A percentile compares a stretch with the other conserved stretches of the same genome.
Conservation (phyloP, 2,113 vertebrate genomes). For the Dromaius novaehollandiae region DNA sequence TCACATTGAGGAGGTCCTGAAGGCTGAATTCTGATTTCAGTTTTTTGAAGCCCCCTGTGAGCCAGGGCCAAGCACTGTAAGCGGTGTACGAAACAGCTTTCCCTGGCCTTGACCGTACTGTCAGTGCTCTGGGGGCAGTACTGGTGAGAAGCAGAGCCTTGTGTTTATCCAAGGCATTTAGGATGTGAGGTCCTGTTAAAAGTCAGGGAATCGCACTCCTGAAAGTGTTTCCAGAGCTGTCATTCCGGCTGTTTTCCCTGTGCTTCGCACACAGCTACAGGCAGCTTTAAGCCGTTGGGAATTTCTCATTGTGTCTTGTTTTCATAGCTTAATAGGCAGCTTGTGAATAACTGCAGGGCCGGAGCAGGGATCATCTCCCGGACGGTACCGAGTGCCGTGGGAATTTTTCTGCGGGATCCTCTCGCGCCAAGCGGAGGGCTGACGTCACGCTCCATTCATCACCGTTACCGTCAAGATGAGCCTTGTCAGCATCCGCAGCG, state of each 20-base stretch:
- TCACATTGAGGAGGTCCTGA: not conserved
- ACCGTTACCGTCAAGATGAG: not conserved
- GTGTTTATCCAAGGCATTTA: not conserved
- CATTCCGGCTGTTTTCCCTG: not conserved
- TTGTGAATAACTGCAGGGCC: not conserved
- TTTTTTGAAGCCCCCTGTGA: not conserved
- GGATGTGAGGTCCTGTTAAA: not conserved
- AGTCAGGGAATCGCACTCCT: not conserved
- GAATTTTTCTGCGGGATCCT: not conserved
- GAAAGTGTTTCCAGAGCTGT: not conserved
- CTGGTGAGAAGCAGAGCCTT: not conserved
- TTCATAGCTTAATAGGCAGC: accelerated
- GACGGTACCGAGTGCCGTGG: accelerated
- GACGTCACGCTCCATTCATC: slow-evolving; percentile 25
- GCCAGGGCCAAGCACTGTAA: not conserved
- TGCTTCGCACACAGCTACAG: not conserved
- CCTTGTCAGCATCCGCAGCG: not conserved
- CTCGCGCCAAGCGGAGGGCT: not conserved
- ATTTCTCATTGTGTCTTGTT: not conserved
- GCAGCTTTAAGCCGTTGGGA: accelerated
- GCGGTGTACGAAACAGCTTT: too few species aligned
- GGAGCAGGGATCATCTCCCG: not conserved
- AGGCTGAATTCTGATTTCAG: not conserved
- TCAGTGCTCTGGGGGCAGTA: not conserved
- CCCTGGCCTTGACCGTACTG: accelerated